phyloP scores from a whole-genome alignment of 2,113 vertebrate genomes.

The Melanocharis versteri region DNA sequence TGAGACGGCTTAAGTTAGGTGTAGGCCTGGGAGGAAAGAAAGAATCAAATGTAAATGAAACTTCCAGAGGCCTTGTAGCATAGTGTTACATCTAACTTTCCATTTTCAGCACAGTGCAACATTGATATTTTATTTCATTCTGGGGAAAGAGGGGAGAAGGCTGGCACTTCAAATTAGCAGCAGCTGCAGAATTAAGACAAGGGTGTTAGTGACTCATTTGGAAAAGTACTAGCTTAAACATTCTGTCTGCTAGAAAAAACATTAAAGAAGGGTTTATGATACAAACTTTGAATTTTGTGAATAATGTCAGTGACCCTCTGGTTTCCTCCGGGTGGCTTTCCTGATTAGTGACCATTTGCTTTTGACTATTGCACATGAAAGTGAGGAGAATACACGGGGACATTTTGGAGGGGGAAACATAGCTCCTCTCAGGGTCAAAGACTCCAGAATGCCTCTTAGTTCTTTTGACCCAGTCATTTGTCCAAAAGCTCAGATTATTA shows the following conservation, averaged over 20 bases:
- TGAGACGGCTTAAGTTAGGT: background rate
- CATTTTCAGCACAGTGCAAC: conserved; percentile 58
- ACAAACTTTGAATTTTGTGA: conserved; percentile 36
- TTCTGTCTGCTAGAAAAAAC: conserved; percentile 58
- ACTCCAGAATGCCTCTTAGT: background rate
- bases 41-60: background rate
- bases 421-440: background rate
- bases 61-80: conserved; percentile 10
- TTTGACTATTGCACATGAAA: background rate
- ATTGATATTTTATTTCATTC: conserved; percentile 63
- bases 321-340: background rate
- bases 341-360: background rate
- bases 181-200: conserved; percentile 67
- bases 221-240: conserved; percentile 67
- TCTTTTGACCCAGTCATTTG: background rate
- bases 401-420: background rate
- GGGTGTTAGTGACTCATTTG: conserved; percentile 67
- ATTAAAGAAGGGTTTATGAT: conserved; percentile 29
- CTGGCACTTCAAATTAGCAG: conserved; percentile 63
- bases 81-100: conserved; percentile 52
- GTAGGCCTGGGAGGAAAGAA: background rate
- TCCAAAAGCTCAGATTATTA: background rate
- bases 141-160: conserved; percentile 50
- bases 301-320: background rate
- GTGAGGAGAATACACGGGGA: background rate